Evolutionary conservation across 1,140 invertebrate genomes (phyloP).

Genomic region (Cherax quadricarinatus): DNA sequence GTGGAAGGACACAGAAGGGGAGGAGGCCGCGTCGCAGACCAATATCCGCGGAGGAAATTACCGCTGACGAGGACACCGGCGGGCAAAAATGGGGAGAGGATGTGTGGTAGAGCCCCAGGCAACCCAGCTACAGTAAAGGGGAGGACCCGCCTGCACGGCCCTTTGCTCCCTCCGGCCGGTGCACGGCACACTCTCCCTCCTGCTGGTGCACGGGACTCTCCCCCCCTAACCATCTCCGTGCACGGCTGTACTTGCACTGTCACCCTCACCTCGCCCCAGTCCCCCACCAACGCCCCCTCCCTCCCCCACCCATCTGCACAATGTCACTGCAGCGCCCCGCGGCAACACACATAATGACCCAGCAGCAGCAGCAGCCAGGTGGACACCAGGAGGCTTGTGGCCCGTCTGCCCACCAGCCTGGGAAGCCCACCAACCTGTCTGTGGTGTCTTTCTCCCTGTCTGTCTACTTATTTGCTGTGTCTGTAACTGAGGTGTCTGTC

Average conservation of each 20-base stretch:
- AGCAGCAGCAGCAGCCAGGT: too few species aligned
- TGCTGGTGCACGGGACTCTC: neutral
- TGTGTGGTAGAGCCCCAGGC: slow-evolving; percentile 9
- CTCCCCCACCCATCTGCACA: slow-evolving; percentile 12
- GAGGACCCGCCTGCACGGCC: neutral
- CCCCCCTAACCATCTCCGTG: neutral
- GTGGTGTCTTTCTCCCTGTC: too few species aligned
- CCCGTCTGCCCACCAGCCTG: too few species aligned
- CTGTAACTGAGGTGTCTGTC: too few species aligned
- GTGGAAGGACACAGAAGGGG: slow-evolving; percentile 39
- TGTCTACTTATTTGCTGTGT: too few species aligned
- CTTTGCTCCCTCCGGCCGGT: neutral
- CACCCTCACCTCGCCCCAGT: too few species aligned
- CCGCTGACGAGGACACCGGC: slow-evolving; percentile 36
- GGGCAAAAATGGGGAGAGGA: slow-evolving; percentile 42
- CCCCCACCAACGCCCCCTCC: slow-evolving; percentile 3
- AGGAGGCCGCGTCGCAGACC: slow-evolving; percentile 26
- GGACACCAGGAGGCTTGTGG: too few species aligned
- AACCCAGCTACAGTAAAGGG: slow-evolving; percentile 28
- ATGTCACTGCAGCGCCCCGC: slow-evolving; percentile 17
- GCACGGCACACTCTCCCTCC: too few species aligned
- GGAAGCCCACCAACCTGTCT: too few species aligned
- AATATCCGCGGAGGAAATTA: slow-evolving; percentile 40
- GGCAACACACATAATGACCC: neutral
- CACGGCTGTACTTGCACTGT: neutral